A percentile compares a stretch with the other conserved stretches of the same genome.
Evolutionary conservation across 2,888 invertebrate species (phyloP).

Genomic region (Stratiomys singularior): DNA sequence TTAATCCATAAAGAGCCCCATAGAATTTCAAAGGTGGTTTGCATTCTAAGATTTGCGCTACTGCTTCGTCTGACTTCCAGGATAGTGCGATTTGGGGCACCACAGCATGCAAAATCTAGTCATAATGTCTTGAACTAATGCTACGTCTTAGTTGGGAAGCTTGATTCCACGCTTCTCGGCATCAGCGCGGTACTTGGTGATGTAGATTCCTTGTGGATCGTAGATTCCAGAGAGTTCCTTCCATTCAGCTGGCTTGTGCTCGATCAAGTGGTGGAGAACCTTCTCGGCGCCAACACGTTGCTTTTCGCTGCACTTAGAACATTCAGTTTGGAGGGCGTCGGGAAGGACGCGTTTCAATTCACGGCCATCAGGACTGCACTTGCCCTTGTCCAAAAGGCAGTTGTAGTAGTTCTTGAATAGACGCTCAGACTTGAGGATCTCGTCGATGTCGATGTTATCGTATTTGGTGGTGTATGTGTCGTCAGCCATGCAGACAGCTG

Average conservation of each 20-base stretch:
- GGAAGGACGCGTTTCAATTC: conserved; percentile 78
- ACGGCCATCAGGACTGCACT: conserved; percentile 75
- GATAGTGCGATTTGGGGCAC: background rate
- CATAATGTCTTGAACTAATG: background rate
- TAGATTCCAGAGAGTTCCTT: conserved; percentile 73
- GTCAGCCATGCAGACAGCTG: conserved; percentile 17
- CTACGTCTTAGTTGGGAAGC: conserved; percentile 32
- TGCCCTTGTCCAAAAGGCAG: conserved; percentile 72
- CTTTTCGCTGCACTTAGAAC: conserved; percentile 74
- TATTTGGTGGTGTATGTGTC: conserved; percentile 40
- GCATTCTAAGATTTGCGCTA: background rate
- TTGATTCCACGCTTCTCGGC: conserved; percentile 68
- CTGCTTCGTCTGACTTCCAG: background rate
- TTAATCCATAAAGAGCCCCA: background rate
- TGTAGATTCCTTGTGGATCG: conserved; percentile 75
- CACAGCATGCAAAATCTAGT: background rate
- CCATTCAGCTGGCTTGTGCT: conserved; percentile 74
- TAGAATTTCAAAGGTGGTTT: background rate
- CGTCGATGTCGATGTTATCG: conserved; percentile 38
- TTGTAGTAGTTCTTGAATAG: conserved; percentile 43
- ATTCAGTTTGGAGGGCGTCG: conserved; percentile 76
- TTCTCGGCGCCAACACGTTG: conserved; percentile 73
- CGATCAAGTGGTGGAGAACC: conserved; percentile 74
- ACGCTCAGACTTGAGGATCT: conserved; percentile 32
- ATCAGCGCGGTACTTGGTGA: conserved; percentile 72